These are phyloP conservation scores for Sapayoa aenigma DNA, from an alignment of 2,113 vertebrate species.

Conservation along the genomic window DNA sequence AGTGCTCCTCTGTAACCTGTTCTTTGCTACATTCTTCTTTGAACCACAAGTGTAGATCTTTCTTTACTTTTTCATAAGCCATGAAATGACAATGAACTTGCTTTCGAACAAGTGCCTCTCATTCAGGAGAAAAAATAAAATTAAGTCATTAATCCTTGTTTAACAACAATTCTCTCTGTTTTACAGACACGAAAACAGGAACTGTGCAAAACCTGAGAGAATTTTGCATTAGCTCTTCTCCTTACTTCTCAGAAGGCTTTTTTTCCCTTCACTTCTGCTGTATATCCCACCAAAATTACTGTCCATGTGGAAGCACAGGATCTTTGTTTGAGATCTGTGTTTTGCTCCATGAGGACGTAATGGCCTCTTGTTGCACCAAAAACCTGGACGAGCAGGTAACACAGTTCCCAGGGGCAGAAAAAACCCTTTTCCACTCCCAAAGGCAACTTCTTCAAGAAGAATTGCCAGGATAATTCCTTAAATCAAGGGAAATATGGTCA, in stretches of 20 bases:
- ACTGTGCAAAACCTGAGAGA: neutral
- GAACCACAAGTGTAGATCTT: neutral
- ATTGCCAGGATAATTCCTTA: neutral
- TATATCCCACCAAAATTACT: neutral
- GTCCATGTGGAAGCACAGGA: neutral
- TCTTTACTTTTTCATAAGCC: neutral
- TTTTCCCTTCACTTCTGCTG: neutral
- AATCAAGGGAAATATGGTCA: neutral
- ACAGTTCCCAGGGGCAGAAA: neutral
- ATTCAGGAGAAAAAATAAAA: neutral
- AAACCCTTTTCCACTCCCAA: neutral
- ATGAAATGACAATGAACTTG: neutral
- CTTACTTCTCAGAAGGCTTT: neutral
- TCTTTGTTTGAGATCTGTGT: neutral
- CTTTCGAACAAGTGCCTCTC: neutral
- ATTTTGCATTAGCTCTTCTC: neutral
- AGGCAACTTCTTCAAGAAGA: neutral
- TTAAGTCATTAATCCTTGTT: neutral
- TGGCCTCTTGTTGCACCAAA: neutral
- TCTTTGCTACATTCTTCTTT: neutral
- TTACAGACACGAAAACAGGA: neutral
- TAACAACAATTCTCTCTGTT: neutral
- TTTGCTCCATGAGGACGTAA: neutral
- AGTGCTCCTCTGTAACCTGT: neutral
- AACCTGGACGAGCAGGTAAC: neutral